Percentiles rank a stretch among this genome's conserved stretches.
These are phyloP conservation scores for Phainopepla nitens DNA, from an alignment of 2,113 vertebrate genomes.

Conservation along the genomic window DNA sequence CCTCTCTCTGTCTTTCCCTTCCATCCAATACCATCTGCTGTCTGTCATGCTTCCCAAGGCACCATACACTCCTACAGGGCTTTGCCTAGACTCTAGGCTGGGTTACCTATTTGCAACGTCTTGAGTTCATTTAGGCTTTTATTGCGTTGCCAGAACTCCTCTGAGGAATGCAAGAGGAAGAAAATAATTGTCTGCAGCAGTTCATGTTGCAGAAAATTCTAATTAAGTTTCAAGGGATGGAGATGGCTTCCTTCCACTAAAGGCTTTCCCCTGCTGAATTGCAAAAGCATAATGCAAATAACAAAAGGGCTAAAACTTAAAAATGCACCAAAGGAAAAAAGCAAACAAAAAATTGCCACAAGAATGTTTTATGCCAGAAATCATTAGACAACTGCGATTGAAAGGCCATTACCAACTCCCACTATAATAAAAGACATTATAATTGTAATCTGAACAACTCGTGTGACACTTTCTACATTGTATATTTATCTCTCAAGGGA, in stretches of 20 bases:
- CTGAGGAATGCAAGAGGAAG: background rate
- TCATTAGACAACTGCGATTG: slow-evolving; percentile 43
- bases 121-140: background rate
- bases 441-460: slow-evolving; percentile 6
- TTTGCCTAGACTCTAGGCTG: background rate
- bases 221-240: slow-evolving; percentile 11
- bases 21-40: background rate
- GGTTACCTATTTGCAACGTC: background rate
- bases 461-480: background rate
- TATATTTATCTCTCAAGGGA: slow-evolving; percentile 18
- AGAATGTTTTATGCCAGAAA: slow-evolving; percentile 37
- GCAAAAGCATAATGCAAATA: background rate
- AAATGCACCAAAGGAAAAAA: background rate
- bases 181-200: background rate
- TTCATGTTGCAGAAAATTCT: background rate
- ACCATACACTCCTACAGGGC: background rate
- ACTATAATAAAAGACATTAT: slow-evolving; percentile 36
- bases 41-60: background rate
- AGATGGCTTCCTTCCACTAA: background rate
- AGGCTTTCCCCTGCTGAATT: background rate
- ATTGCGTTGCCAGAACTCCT: background rate
- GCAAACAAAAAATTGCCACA: slow-evolving; percentile 7
- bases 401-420: slow-evolving; percentile 38
- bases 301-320: slow-evolving; percentile 2
- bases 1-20: background rate